A percentile compares a stretch with the other conserved stretches of the same genome.
phyloP scores from a whole-genome alignment of 2,797 vertebrate genomes.

The Sebastes trivittatus region DNA sequence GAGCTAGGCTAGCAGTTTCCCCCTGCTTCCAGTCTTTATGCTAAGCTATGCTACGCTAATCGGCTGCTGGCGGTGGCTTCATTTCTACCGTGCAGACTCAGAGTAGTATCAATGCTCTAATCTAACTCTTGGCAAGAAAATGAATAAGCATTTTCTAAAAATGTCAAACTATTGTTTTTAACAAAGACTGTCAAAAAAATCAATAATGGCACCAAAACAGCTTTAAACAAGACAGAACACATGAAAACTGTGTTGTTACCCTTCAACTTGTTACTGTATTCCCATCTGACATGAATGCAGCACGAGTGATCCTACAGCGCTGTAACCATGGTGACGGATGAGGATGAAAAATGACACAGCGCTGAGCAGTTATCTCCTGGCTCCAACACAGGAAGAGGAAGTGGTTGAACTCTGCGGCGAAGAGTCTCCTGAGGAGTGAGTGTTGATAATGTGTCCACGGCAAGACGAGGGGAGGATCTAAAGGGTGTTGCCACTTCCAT shows the following conservation, averaged over 20 bases:
- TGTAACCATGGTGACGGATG: conserved; percentile 32
- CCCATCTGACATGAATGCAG: conserved; percentile 57
- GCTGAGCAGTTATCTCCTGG: conserved; percentile 49
- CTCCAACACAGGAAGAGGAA: conserved; percentile 65
- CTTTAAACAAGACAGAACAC: background rate
- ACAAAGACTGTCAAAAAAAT: background rate
- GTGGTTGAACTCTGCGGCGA: conserved; percentile 40
- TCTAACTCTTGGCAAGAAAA: background rate
- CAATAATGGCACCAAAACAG: background rate
- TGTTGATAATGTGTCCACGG: conserved; percentile 27
- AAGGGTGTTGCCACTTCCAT: conserved; percentile 8
- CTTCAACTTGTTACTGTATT: conserved; percentile 1
- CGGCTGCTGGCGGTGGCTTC: background rate
- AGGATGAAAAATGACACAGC: conserved; percentile 38
- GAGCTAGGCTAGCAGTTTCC: background rate
- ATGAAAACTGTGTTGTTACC: background rate
- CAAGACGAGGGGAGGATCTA: background rate
- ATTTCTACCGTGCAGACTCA: background rate
- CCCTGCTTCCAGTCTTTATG: background rate
- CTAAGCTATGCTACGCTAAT: background rate
- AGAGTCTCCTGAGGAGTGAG: conserved; percentile 45
- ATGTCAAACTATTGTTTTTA: background rate
- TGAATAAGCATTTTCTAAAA: background rate
- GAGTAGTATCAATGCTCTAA: background rate
- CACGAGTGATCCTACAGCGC: conserved; percentile 21